Evolutionary conservation across 2,888 invertebrate species (phyloP).

Genomic region (Megaustenia siamemsis): DNA sequence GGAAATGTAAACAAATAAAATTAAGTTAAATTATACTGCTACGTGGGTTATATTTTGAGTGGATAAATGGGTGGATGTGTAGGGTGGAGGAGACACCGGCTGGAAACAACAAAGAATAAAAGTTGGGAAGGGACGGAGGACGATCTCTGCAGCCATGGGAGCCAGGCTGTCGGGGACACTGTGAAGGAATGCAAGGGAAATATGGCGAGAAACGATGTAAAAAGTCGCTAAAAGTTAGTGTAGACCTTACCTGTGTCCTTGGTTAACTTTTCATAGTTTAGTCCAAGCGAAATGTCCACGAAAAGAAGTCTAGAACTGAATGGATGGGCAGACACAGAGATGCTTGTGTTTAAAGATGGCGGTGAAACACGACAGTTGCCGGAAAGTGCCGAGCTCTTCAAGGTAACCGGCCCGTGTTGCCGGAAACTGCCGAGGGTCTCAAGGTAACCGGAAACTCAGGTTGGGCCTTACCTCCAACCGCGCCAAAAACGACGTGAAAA

Average conservation of each 20-base stretch:
- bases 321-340: conserved; percentile 40
- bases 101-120: too few relatives aligned
- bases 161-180: not conserved
- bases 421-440: conserved; percentile 47
- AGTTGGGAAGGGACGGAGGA: too few relatives aligned
- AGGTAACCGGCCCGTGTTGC: conserved; percentile 53
- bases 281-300: conserved; percentile 55
- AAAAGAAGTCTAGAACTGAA: conserved; percentile 53
- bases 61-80: too few relatives aligned
- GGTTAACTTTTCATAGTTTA: conserved; percentile 55
- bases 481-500: conserved; percentile 13
- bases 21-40: too few relatives aligned
- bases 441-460: conserved; percentile 49
- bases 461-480: conserved; percentile 42
- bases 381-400: conserved; percentile 50
- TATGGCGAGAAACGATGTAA: not conserved
- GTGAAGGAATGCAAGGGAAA: conserved; percentile 45
- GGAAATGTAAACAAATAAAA: too few relatives aligned
- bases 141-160: too few relatives aligned
- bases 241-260: conserved; percentile 51
- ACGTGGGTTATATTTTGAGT: too few relatives aligned
- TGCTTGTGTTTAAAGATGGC: conserved; percentile 58
- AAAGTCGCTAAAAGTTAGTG: conserved; percentile 36
- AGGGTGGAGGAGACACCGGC: too few relatives aligned
- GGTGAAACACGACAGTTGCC: conserved; percentile 57